Percentiles rank a stretch among this genome's conserved stretches.
Conservation (phyloP, 2,113 vertebrate species). For the Larimichthys crocea region DNA sequence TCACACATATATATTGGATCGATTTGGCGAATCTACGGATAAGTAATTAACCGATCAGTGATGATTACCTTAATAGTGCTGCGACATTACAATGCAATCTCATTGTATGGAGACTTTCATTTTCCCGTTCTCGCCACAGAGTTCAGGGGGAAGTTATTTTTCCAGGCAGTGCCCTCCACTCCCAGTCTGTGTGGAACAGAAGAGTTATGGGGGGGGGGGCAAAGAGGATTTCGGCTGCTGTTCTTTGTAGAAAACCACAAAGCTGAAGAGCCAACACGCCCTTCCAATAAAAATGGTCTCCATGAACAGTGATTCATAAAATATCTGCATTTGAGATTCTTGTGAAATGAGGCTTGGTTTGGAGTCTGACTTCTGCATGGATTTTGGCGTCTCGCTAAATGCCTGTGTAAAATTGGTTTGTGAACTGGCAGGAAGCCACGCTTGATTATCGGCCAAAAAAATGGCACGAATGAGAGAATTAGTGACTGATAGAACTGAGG, state of each 20-base stretch:
- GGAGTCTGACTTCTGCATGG: conserved; percentile 41
- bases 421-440: conserved; percentile 50
- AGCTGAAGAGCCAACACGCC: conserved; percentile 34
- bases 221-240: conserved; percentile 59
- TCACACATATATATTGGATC: conserved; percentile 9
- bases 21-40: background rate
- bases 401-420: conserved; percentile 55
- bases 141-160: conserved; percentile 43
- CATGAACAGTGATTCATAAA: conserved; percentile 52
- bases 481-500: conserved; percentile 41
- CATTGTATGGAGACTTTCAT: conserved; percentile 57
- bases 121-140: conserved; percentile 51
- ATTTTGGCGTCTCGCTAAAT: conserved; percentile 30
- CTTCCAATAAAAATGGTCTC: conserved; percentile 54
- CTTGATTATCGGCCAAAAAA: conserved; percentile 59
- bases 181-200: conserved; percentile 55
- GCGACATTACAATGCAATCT: conserved; percentile 27
- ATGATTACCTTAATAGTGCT: conserved; percentile 7
- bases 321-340: conserved; percentile 60
- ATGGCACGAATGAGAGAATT: conserved; percentile 59
- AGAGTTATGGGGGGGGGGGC: conserved; percentile 61
- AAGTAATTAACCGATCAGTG: background rate
- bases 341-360: conserved; percentile 65
- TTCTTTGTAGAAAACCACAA: conserved; percentile 71
- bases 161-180: conserved; percentile 60